Conservation (phyloP, 1,140 invertebrate species). For the Chionoecetes opilio region DNA sequence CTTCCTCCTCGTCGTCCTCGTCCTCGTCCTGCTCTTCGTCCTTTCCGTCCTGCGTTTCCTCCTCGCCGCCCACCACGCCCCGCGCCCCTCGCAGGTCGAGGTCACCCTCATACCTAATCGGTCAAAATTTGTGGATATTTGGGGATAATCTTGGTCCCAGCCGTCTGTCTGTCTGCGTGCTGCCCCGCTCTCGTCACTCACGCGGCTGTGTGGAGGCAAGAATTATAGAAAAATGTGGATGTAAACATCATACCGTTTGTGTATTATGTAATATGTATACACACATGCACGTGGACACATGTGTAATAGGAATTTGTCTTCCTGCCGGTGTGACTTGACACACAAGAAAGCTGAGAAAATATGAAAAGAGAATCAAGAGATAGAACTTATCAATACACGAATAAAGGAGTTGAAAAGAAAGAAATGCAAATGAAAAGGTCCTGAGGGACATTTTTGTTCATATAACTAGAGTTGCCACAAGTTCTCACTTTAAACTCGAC, state of each 20-base stretch:
- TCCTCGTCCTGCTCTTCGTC: not conserved
- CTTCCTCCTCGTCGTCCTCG: not conserved
- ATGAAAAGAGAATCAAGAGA: no score
- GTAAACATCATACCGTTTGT: not conserved
- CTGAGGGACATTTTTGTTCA: no score
- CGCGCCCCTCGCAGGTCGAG: not conserved
- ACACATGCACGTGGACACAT: not conserved
- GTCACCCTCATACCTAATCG: slow-evolving; percentile 46
- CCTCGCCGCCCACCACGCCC: not conserved
- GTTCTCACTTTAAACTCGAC: no score
- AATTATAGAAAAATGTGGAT: not conserved
- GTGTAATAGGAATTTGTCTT: no score
- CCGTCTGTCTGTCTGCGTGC: not conserved
- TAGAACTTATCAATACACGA: no score
- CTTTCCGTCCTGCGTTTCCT: not conserved
- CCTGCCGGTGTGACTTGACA: no score
- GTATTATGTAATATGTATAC: slow-evolving; percentile 1
- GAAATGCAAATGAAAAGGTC: no score
- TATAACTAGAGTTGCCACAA: no score
- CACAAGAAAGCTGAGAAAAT: no score
- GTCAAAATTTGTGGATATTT: slow-evolving; percentile 58
- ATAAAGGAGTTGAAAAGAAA: no score
- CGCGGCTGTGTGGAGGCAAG: not conserved
- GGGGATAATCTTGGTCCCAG: slow-evolving; percentile 37
- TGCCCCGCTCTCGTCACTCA: not conserved